Base-by-base conservation (phyloP, 1,140 invertebrate species). In the Protaetia brevitarsis region DNA sequence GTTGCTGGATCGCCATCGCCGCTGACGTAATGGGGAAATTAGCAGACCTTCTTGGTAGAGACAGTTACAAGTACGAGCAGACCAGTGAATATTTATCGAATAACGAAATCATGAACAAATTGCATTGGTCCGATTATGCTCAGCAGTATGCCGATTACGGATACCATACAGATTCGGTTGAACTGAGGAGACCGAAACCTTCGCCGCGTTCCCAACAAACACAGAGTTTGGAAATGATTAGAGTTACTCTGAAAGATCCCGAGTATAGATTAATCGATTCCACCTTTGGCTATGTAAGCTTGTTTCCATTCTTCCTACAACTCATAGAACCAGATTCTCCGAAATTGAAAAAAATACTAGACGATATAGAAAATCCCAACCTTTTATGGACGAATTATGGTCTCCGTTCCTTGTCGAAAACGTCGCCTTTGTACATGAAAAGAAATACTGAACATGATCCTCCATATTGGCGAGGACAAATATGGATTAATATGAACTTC, bases 401-500 rank as follows among this genome's bases (percentile, higher is more conserved):
- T 3, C 79, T 99, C 7, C 83, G 95, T 68, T 99, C 97, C 0
- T 80, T 99, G 1, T 89, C 96, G 0, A 93, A 90, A 74, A 88
- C 81, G 10, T 91, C 95, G 0, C 92, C 94, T 0, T 78, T 98
- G 6, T 99, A 99, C 76, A 92, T 92, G 83, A 89, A 92, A 76
- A 81, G 87, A n/a, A 99, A 99, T 78, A 99, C 97, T 0, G 95
- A 99, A 75, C 93, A 98, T 77, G 97, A 99, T 83, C 92, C 94
- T 11, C 97, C 98, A 56, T 99, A 99, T 79, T 99, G 98, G 97
- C 83, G 98, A 56, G 97, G 97, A 1, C 84, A 93, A 28, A 92
- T 99, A 68, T 99, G 98, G 98, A 91, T 99, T 31, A 99, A 99
- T 79, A 88, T 99, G n/a, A 99, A 99, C 81, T 99, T 95, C 78